Conservation (phyloP, 1,140 invertebrate genomes). For the Philotrypesis tridentata region DNA sequence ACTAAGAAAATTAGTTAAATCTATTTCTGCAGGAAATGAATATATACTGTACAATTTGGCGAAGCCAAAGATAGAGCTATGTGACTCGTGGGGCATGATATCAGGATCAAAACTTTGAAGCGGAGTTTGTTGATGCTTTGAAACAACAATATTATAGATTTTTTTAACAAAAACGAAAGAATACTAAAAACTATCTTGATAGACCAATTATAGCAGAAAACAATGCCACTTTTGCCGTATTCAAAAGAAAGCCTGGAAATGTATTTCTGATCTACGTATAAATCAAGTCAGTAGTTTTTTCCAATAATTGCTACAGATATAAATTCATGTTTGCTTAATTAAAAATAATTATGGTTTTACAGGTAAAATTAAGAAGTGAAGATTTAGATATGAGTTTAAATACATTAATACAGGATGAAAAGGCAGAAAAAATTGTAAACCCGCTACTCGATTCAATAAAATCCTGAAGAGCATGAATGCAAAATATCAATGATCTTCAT, state of each 20-base stretch:
- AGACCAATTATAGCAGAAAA: constrained; percentile 86
- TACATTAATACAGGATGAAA: constrained; percentile 94
- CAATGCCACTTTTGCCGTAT: constrained; percentile 85
- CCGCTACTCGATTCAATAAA: constrained; percentile 77
- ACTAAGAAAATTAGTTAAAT: too few relatives aligned
- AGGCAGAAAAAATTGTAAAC: constrained; percentile 86
- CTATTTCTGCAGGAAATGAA: too few relatives aligned
- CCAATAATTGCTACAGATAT: not conserved
- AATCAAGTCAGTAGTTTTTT: constrained; percentile 82
- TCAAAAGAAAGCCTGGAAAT: constrained; percentile 90
- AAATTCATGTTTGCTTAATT: constrained; percentile 75
- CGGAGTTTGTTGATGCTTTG: constrained; percentile 97
- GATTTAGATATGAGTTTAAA: constrained; percentile 95
- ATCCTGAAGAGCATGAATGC: too few relatives aligned
- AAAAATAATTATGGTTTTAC: constrained; percentile 85
- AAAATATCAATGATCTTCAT: too few relatives aligned
- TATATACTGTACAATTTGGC: constrained; percentile 97
- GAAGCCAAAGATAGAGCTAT: constrained; percentile 93
- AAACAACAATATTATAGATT: constrained; percentile 92
- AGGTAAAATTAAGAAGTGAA: too few relatives aligned
- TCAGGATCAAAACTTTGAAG: constrained; percentile 97
- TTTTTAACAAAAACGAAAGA: constrained; percentile 82
- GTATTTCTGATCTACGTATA: constrained; percentile 92
- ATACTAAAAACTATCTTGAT: constrained; percentile 79
- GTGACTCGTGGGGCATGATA: constrained; percentile 98